Evolutionary conservation across 1,140 invertebrate genomes (phyloP).

Genomic region (Galleria mellonella): DNA sequence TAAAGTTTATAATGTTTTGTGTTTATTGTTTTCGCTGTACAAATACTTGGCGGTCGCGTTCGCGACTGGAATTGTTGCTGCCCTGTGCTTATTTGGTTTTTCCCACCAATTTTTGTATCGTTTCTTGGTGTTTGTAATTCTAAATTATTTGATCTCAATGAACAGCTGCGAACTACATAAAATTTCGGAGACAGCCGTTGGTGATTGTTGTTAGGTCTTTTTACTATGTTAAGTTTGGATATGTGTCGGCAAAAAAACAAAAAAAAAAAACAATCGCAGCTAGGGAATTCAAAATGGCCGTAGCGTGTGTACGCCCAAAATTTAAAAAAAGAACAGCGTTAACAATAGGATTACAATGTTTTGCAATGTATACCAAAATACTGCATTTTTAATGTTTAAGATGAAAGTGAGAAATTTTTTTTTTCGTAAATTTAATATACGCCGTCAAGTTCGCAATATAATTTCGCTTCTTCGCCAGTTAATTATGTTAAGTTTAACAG

Average conservation of each 20-base stretch:
- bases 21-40: conserved; percentile 70
- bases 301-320: conserved; percentile 4
- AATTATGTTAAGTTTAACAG: conserved; percentile 53
- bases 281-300: conserved; percentile 16
- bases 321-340: conserved; percentile 32
- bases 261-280: conserved; percentile 44
- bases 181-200: conserved; percentile 53
- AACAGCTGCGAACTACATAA: conserved; percentile 64
- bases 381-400: conserved; percentile 69
- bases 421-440: conserved; percentile 26
- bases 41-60: conserved; percentile 43
- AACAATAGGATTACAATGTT: conserved; percentile 49
- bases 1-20: conserved; percentile 63
- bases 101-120: conserved; percentile 45
- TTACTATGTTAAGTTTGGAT: conserved; percentile 55
- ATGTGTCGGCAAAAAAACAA: conserved; percentile 66
- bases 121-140: conserved; percentile 35
- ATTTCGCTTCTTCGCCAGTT: conserved; percentile 54
- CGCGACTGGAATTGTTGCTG: conserved; percentile 29
- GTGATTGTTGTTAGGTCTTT: conserved; percentile 60
- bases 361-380: conserved; percentile 73
- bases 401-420: conserved; percentile 59
- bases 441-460: conserved; percentile 21
- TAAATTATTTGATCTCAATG: conserved; percentile 67
- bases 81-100: conserved; percentile 33